Conservation (phyloP, 2,113 vertebrate species). For the Microtus pennsylvanicus region DNA sequence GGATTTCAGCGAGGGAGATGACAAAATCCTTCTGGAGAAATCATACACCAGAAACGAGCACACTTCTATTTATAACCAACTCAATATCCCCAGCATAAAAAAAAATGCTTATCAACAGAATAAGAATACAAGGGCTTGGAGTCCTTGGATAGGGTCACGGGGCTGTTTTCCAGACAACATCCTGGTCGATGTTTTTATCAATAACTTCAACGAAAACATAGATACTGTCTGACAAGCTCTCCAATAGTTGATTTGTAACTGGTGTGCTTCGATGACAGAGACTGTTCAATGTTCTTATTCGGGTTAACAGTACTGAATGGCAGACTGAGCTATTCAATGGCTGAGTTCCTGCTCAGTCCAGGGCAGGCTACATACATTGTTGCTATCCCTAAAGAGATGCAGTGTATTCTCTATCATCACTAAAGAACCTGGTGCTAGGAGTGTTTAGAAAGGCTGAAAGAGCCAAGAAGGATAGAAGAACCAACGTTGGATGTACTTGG, state of each 20-base stretch:
- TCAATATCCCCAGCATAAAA: not conserved
- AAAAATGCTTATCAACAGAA: constrained; percentile 17
- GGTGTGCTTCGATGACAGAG: not conserved
- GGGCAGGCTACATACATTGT: not conserved
- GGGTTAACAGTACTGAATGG: not conserved
- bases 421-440: not conserved
- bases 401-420: not conserved
- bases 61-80: constrained; percentile 42
- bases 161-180: not conserved
- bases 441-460: not conserved
- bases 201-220: constrained; percentile 32
- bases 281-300: not conserved
- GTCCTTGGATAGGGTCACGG: not conserved
- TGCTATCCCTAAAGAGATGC: not conserved
- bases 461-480: not conserved
- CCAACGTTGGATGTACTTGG: not conserved
- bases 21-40: constrained; percentile 10
- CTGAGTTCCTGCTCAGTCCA: not conserved
- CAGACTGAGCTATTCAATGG: not conserved
- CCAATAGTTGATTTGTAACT: not conserved
- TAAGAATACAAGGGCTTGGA: not conserved
- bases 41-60: not conserved
- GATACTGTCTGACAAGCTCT: not conserved
- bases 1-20: not conserved
- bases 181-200: constrained; percentile 50